These are phyloP conservation scores for Pagrus major DNA, from an alignment of 2,113 vertebrate species.

Conservation along the genomic window DNA sequence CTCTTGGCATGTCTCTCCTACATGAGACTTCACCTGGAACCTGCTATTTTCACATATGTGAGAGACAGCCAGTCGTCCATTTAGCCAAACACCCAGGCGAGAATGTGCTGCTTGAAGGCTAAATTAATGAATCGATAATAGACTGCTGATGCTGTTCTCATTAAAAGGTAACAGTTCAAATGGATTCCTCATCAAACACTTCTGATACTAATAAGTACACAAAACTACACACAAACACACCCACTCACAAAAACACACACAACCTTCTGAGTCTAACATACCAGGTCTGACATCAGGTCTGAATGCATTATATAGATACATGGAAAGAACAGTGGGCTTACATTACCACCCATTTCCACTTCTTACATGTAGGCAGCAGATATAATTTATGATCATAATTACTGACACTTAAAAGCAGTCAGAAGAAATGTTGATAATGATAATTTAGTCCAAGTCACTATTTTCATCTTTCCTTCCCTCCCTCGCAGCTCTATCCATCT, in stretches of 20 bases:
- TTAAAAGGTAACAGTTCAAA: slow-evolving; percentile 22
- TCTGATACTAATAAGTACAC: slow-evolving; percentile 17
- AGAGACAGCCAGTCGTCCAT: not conserved
- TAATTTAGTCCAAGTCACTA: slow-evolving; percentile 30
- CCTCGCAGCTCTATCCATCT: slow-evolving; percentile 40
- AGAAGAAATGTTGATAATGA: slow-evolving; percentile 31
- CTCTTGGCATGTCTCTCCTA: slow-evolving; percentile 9
- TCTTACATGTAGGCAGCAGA: slow-evolving; percentile 2
- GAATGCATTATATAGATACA: slow-evolving; percentile 2
- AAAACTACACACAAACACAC: slow-evolving; percentile 4
- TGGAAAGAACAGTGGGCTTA: slow-evolving; percentile 21
- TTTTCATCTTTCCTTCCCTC: slow-evolving; percentile 15
- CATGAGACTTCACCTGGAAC: slow-evolving; percentile 18
- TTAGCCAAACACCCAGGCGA: slow-evolving; percentile 13
- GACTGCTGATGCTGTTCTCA: slow-evolving; percentile 17
- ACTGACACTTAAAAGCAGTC: slow-evolving; percentile 11
- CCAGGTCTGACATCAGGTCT: too few species aligned
- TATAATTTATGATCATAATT: not conserved
- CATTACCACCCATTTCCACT: slow-evolving; percentile 12
- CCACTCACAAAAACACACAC: slow-evolving; percentile 18
- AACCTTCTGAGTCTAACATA: slow-evolving; percentile 3
- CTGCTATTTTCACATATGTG: slow-evolving; percentile 23
- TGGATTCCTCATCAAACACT: slow-evolving; percentile 31
- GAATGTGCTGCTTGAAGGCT: slow-evolving; percentile 23
- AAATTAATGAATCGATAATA: slow-evolving; percentile 13